Evolutionary conservation across 2,888 invertebrate species (phyloP).

Genomic region (Trimorus sp.): DNA sequence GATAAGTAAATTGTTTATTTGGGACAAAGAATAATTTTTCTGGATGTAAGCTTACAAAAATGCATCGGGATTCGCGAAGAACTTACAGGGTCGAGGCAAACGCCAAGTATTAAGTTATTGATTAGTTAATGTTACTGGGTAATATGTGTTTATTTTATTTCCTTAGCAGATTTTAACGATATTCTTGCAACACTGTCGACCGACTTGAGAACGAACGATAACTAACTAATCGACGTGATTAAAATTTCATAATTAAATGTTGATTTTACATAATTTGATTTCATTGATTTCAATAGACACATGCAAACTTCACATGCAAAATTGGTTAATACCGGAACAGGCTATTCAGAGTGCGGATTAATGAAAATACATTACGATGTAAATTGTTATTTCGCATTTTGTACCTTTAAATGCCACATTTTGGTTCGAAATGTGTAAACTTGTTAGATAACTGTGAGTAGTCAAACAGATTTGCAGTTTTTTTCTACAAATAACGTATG

Average conservation of each 20-base stretch:
- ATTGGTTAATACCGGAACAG: background rate
- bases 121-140: background rate
- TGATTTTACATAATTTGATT: slow-evolving; percentile 2
- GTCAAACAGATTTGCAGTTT: too few species aligned
- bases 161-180: background rate
- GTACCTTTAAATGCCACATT: too few species aligned
- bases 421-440: too few species aligned
- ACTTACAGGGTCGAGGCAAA: background rate
- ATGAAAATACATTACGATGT: background rate
- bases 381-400: too few species aligned
- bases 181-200: slow-evolving; percentile 28
- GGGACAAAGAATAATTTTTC: too few species aligned
- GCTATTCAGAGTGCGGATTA: background rate
- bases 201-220: slow-evolving; percentile 9
- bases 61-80: background rate
- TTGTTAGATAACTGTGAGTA: too few species aligned
- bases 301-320: background rate
- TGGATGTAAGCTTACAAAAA: too few species aligned
- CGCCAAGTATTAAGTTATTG: background rate
- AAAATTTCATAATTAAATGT: slow-evolving; percentile 12
- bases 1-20: too few species aligned
- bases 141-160: background rate
- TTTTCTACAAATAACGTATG: too few species aligned
- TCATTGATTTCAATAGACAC: slow-evolving; percentile 3
- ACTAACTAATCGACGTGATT: slow-evolving; percentile 24